phyloP scores from a whole-genome alignment of 2,113 vertebrate genomes.

The Phoxinus phoxinus region DNA sequence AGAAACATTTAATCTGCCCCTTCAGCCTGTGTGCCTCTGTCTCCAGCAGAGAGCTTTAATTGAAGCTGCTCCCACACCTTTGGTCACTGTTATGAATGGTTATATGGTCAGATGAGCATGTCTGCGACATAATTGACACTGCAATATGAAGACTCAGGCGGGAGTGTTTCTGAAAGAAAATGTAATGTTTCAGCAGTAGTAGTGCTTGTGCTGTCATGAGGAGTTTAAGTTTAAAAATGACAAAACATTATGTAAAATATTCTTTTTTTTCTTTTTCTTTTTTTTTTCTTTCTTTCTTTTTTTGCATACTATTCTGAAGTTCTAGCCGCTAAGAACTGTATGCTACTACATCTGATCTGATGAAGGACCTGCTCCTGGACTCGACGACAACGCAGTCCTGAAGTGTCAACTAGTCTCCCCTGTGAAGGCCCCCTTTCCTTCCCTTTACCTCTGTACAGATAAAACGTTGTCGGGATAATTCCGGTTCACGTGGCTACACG shows the following conservation, averaged over 20 bases:
- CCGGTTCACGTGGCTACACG: too few species aligned
- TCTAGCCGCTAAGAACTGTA: not conserved
- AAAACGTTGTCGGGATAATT: too few species aligned
- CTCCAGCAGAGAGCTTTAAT: constrained; percentile 46
- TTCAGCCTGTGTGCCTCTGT: constrained; percentile 6
- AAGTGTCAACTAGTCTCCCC: too few species aligned
- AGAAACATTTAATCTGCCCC: constrained; percentile 28
- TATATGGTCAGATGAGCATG: constrained; percentile 2
- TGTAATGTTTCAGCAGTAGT: not conserved
- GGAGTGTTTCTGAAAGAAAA: not conserved
- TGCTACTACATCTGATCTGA: too few species aligned
- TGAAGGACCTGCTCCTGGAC: too few species aligned
- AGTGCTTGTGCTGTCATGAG: not conserved
- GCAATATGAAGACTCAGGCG: not conserved
- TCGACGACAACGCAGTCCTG: too few species aligned
- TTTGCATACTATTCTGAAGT: not conserved
- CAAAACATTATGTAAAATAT: too few species aligned
- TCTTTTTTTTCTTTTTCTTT: too few species aligned
- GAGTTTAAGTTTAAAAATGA: not conserved
- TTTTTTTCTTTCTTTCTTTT: too few species aligned
- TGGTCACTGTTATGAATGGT: constrained; percentile 11
- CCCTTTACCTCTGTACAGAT: too few species aligned
- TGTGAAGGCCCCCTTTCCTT: too few species aligned
- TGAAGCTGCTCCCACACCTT: constrained; percentile 14
- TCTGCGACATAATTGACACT: not conserved